Evolutionary conservation across 2,888 invertebrate species (phyloP).

Genomic region (Cantharis flavilabris): DNA sequence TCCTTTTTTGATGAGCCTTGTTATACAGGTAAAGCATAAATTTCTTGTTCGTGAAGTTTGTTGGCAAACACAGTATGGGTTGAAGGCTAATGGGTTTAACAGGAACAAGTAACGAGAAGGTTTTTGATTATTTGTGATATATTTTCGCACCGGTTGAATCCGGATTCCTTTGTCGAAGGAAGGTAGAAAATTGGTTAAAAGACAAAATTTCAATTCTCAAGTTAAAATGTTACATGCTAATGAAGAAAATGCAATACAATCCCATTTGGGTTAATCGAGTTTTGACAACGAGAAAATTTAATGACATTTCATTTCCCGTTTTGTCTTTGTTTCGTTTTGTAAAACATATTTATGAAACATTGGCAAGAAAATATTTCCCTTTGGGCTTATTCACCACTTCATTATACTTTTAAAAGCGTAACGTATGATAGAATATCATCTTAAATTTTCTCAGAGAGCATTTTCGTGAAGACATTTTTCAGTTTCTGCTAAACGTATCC

Average conservation of each 20-base stretch:
- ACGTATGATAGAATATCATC: neutral
- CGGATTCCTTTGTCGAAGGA: neutral
- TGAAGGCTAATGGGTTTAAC: too few relatives aligned
- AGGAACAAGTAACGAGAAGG: neutral
- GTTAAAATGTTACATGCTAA: neutral
- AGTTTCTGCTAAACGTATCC: neutral
- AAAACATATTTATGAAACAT: slow-evolving; percentile 16
- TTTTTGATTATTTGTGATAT: neutral
- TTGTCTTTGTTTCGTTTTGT: slow-evolving; percentile 8
- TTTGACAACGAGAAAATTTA: slow-evolving; percentile 14
- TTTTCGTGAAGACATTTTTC: neutral
- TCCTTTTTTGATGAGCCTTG: too few relatives aligned
- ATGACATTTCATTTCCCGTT: slow-evolving; percentile 8
- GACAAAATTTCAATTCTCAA: neutral
- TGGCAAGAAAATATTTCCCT: neutral
- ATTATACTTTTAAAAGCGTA: neutral
- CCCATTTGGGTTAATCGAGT: neutral
- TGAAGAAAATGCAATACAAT: neutral
- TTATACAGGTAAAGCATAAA: neutral
- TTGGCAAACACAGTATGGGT: neutral
- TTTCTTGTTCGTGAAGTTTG: neutral
- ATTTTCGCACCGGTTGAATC: too few relatives aligned
- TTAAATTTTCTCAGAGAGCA: neutral
- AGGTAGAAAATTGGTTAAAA: neutral
- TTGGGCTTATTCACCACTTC: neutral